Evolutionary conservation across 2,888 invertebrate genomes (phyloP), one percentile per base, ranked within the genome.

Genomic region (Amphimallon solstitiale): DNA sequence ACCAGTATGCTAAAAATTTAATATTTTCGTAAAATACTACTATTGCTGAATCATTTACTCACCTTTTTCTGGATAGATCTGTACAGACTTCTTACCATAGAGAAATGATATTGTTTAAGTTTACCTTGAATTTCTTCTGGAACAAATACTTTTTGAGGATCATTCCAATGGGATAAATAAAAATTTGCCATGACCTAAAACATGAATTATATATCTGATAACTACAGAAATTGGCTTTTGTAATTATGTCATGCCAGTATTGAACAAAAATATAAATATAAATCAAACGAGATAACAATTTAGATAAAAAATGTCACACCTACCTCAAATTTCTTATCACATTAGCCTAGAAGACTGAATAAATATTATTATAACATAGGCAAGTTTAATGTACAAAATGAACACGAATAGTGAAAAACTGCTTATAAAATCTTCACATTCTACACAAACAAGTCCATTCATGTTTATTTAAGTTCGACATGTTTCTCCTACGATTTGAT

Each of bases 131-230:
- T 29, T 29, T 61, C 29, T 19, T 10, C 40, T 15, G 46, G 45
- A 4, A 66, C 66, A 37, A 19, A 52, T 12, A 66, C 61, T 45
- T 64, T 48, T 23, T 52, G 38, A 19, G 2, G 15, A n/a, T 49
- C 45, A 34, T 66, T 52, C 60, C 61, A 61, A 37, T 61, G 66
- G 0, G 66, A 66, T 45, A 66, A 52, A 49, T 61, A 66, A 15
- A 66, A 49, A 35, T 52, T 51, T 19, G 59, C 49, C 66, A 66
- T 66, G 10, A 14, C 10, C 56, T 59, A 23, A 2, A 17, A 51
- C 15, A 45, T 0, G 4, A 54, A 37, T 54, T 21, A n/a, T n/a
- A n/a, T n/a, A n/a, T n/a, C n/a, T n/a, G n/a, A n/a, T n/a, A n/a
- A n/a, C n/a, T n/a, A n/a, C n/a, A n/a, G n/a, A n/a, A 40, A 17